Percentiles rank a stretch among this genome's conserved stretches.
phyloP scores from a whole-genome alignment of 2,113 vertebrate genomes.

The Hucho hucho region DNA sequence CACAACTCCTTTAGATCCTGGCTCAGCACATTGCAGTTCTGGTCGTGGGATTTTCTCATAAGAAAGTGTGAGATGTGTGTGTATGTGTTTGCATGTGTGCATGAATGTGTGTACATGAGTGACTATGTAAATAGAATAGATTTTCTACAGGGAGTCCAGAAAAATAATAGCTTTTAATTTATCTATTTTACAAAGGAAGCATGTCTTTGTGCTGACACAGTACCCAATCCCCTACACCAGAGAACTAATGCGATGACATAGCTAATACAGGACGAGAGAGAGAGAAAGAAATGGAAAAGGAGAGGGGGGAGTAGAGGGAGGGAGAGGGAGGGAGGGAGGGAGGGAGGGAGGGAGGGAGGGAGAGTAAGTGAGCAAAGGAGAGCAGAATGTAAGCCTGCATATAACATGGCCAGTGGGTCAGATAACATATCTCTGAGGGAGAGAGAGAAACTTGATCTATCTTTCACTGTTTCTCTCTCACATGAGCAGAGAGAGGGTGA shows the following conservation, averaged over 20 bases:
- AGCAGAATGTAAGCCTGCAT: constrained; percentile 32
- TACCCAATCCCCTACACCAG: not conserved
- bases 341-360: not conserved
- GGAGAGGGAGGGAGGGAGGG: not conserved
- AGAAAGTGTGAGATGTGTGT: not conserved
- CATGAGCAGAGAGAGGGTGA: too few relatives aligned
- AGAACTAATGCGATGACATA: too few relatives aligned
- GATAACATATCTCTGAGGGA: constrained; percentile 55
- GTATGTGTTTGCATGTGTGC: not conserved
- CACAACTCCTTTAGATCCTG: not conserved
- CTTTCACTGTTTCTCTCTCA: constrained; percentile 17
- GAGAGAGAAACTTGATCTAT: constrained; percentile 22
- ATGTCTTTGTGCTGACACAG: not conserved
- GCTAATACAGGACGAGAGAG: too few relatives aligned
- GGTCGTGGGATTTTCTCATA: not conserved
- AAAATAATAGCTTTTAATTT: too few relatives aligned
- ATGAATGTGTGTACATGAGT: constrained; percentile 2
- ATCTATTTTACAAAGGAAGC: too few relatives aligned
- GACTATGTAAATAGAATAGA: not conserved
- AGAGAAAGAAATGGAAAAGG: not conserved
- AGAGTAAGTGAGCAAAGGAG: not conserved
- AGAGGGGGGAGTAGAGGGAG: not conserved
- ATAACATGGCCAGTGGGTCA: constrained; percentile 60
- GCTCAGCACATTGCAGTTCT: constrained; percentile 10
- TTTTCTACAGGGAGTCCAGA: too few relatives aligned